Percentiles rank a stretch among this genome's conserved stretches.
phyloP scores from a whole-genome alignment of 2,888 invertebrate species.

The Aphidoletes aphidimyza region DNA sequence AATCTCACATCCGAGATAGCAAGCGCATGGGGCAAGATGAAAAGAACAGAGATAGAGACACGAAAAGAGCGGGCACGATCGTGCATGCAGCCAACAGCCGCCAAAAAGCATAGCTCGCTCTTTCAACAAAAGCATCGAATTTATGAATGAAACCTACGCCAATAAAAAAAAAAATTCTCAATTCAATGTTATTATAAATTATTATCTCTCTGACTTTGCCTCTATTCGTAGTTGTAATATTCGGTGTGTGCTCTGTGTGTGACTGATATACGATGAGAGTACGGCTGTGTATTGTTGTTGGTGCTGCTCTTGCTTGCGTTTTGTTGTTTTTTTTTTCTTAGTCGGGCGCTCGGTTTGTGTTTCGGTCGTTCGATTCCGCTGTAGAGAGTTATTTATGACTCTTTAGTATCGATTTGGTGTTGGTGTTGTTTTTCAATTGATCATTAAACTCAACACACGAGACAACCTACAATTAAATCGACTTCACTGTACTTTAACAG shows the following conservation, averaged over 20 bases:
- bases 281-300: too few species aligned
- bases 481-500: slow-evolving; percentile 14
- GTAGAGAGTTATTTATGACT: slow-evolving; percentile 36
- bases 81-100: slow-evolving; percentile 17
- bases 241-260: neutral
- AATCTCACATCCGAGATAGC: neutral
- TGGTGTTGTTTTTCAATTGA: slow-evolving; percentile 11
- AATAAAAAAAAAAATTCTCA: slow-evolving; percentile 42
- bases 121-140: slow-evolving; percentile 36
- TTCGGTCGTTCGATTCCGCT: too few species aligned
- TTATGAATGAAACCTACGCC: slow-evolving; percentile 54
- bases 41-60: too few species aligned
- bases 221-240: slow-evolving; percentile 41
- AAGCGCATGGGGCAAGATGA: too few species aligned
- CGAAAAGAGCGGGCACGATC: neutral
- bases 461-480: slow-evolving; percentile 42
- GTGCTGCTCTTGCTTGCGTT: too few species aligned
- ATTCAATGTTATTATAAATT: slow-evolving; percentile 53
- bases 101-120: slow-evolving; percentile 29
- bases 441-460: slow-evolving; percentile 49
- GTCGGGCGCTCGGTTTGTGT: too few species aligned
- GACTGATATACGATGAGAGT: slow-evolving; percentile 44
- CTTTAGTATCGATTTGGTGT: slow-evolving; percentile 35
- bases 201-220: slow-evolving; percentile 46
- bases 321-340: too few species aligned